Percentiles rank a stretch among this genome's conserved stretches.
Evolutionary conservation across 2,888 invertebrate genomes (phyloP).

Genomic region (Aquatica leii): DNA sequence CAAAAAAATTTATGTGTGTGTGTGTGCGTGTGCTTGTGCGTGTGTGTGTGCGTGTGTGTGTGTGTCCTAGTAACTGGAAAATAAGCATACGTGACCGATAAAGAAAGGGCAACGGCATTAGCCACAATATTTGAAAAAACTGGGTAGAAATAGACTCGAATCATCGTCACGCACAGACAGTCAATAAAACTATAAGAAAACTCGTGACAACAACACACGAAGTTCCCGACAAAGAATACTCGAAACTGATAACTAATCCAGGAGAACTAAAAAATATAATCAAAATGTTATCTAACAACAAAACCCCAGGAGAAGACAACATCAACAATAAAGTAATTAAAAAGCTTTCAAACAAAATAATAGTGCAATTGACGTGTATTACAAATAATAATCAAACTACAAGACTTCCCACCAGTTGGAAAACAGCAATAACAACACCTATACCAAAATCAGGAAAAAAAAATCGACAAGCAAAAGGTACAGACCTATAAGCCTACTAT

Average conservation of each 20-base stretch:
- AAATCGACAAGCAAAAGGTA: slow-evolving; percentile 21
- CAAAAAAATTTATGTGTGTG: no score
- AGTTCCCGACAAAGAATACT: no score
- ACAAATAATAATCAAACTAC: not conserved
- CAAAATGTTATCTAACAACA: not conserved
- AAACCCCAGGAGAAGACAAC: not conserved
- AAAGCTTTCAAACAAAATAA: not conserved
- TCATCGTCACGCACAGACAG: no score
- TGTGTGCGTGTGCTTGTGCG: no score
- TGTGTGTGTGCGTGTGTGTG: no score
- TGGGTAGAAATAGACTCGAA: no score
- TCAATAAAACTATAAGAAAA: no score
- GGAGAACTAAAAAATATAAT: not conserved
- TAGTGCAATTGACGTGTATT: not conserved
- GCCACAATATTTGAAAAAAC: no score
- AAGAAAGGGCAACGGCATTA: no score
- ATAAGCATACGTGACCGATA: no score
- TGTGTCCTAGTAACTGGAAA: no score
- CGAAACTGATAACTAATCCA: not conserved
- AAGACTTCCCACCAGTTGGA: not conserved
- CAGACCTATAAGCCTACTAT: slow-evolving; percentile 38
- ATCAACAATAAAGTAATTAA: not conserved
- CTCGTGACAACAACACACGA: no score
- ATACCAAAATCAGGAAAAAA: not conserved
- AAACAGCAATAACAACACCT: not conserved